Conservation (phyloP, 2,113 vertebrate genomes). For the Coturnix japonica region DNA sequence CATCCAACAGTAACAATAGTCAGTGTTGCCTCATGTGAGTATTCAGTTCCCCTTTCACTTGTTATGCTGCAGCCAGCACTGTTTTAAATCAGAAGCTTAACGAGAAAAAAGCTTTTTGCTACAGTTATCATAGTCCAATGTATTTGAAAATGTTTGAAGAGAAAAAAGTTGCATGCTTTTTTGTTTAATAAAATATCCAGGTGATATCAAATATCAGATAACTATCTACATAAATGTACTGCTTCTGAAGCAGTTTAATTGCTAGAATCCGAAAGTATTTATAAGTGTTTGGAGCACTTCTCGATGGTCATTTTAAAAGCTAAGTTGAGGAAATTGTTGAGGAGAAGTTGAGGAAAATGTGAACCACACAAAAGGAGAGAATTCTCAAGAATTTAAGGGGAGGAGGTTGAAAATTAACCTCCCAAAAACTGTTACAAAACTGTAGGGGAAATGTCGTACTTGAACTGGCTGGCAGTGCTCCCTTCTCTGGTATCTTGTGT, state of each 20-base stretch:
- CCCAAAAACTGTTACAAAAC: background rate
- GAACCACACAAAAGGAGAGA: background rate
- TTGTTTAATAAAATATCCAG: background rate
- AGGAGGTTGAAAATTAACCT: background rate
- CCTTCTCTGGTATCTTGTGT: background rate
- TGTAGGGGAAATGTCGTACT: background rate
- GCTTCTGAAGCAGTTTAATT: background rate
- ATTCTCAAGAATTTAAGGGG: background rate
- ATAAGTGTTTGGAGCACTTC: background rate
- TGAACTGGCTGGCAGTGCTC: background rate
- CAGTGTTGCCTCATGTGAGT: background rate
- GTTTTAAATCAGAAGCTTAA: background rate
- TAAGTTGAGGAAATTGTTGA: background rate
- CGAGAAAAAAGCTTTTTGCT: constrained; percentile 3
- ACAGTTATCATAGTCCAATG: background rate
- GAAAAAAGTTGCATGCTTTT: background rate
- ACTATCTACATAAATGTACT: background rate
- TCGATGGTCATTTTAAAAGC: background rate
- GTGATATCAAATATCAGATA: background rate
- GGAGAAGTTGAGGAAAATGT: background rate
- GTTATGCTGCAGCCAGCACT: background rate
- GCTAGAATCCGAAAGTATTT: background rate
- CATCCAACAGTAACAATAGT: background rate
- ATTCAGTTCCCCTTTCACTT: constrained; percentile 36
- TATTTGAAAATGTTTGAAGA: background rate